Percentiles rank a stretch among this genome's conserved stretches.
These are phyloP conservation scores for Troides aeacus DNA, from an alignment of 2,888 invertebrate genomes.

Conservation along the genomic window DNA sequence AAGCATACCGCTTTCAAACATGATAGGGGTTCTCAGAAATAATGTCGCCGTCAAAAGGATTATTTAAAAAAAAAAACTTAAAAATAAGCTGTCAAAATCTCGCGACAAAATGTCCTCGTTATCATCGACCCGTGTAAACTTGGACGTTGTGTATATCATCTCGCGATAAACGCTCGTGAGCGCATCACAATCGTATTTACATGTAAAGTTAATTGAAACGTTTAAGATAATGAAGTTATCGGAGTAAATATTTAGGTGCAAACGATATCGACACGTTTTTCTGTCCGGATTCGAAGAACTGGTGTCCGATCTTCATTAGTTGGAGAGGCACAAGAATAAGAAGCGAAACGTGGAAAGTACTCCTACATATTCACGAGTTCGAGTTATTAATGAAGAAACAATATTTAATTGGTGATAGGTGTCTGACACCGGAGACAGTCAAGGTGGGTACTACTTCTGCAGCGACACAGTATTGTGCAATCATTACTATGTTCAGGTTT, in stretches of 20 bases:
- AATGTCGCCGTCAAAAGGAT: slow-evolving; percentile 8
- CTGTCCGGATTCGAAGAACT: too few relatives aligned
- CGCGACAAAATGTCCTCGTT: slow-evolving; percentile 46
- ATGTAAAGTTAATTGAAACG: background rate
- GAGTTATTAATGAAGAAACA: too few relatives aligned
- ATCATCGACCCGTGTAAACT: slow-evolving; percentile 50
- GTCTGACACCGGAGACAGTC: too few relatives aligned
- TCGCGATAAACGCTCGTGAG: slow-evolving; percentile 19
- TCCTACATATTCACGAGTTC: too few relatives aligned
- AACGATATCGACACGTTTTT: too few relatives aligned
- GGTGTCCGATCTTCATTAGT: too few relatives aligned
- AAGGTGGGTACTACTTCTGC: too few relatives aligned
- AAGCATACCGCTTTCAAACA: slow-evolving; percentile 5
- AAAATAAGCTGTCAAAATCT: slow-evolving; percentile 46
- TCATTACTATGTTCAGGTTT: too few relatives aligned
- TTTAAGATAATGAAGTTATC: background rate
- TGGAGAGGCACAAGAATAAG: too few relatives aligned
- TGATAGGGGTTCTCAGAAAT: slow-evolving; percentile 23
- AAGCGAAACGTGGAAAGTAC: too few relatives aligned
- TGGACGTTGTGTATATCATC: slow-evolving; percentile 47
- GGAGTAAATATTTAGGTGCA: background rate
- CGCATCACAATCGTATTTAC: background rate
- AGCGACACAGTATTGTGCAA: too few relatives aligned
- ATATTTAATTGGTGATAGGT: too few relatives aligned
- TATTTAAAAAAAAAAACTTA: slow-evolving; percentile 26